phyloP scores from a whole-genome alignment of 2,888 invertebrate genomes.

The Dryobotodes eremita region DNA sequence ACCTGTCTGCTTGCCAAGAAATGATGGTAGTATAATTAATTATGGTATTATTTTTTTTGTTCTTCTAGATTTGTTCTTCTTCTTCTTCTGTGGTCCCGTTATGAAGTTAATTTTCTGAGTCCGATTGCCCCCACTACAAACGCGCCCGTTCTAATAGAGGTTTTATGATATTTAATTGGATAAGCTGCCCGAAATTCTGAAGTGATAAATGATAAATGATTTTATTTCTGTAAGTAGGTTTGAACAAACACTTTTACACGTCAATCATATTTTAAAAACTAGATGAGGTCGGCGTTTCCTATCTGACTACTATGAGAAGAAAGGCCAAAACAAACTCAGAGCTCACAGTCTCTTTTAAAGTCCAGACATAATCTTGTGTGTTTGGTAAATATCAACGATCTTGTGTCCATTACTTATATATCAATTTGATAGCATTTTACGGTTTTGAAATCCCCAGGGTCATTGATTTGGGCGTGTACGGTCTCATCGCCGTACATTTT shows the following conservation, averaged over 20 bases:
- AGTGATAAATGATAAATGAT: too few relatives aligned
- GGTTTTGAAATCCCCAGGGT: not conserved
- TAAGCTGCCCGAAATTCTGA: not conserved
- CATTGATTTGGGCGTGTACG: not conserved
- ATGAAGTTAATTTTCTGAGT: not conserved
- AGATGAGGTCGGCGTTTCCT: too few relatives aligned
- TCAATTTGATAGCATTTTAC: not conserved
- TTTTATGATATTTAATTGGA: not conserved
- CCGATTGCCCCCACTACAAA: not conserved
- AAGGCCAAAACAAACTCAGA: too few relatives aligned
- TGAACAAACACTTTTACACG: too few relatives aligned
- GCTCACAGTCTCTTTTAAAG: too few relatives aligned
- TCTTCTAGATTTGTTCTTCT: too few relatives aligned
- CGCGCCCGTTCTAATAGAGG: not conserved
- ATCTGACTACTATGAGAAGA: too few relatives aligned
- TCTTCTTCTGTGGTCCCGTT: not conserved
- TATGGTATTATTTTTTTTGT: not conserved
- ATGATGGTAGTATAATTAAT: conserved; percentile 87
- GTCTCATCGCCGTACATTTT: too few relatives aligned
- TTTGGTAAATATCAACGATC: not conserved
- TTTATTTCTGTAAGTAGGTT: too few relatives aligned
- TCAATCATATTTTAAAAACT: too few relatives aligned
- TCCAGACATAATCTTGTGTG: too few relatives aligned
- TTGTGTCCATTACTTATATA: not conserved
- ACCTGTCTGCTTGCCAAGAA: conserved; percentile 95